Evolutionary conservation across 2,113 vertebrate species (phyloP).

Genomic region (Daubentonia madagascariensis): DNA sequence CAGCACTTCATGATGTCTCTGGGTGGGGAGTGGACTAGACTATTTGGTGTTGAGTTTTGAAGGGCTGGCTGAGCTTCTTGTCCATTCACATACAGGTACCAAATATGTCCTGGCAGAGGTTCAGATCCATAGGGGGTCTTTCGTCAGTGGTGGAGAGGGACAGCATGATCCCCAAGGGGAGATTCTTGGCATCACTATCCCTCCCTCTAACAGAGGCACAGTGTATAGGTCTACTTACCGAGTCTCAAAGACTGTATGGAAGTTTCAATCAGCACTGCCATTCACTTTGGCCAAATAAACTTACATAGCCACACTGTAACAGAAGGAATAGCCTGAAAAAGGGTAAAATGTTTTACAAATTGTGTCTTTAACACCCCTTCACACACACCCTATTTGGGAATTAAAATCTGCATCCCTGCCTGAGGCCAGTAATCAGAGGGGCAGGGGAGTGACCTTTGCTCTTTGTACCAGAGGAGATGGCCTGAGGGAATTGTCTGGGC

Average conservation of each 20-base stretch:
- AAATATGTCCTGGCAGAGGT: neutral
- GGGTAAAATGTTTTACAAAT: no score
- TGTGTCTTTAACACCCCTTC: no score
- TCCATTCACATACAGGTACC: neutral
- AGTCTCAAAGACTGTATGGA: neutral
- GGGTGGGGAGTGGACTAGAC: neutral
- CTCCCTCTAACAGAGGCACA: neutral
- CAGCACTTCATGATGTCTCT: neutral
- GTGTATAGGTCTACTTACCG: neutral
- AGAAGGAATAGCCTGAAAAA: no score
- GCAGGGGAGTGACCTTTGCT: no score
- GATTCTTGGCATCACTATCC: neutral
- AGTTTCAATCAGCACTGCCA: neutral
- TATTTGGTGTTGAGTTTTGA: neutral
- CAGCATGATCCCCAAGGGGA: neutral
- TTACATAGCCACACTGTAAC: neutral
- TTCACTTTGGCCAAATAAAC: neutral
- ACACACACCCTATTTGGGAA: no score
- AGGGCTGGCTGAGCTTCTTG: neutral
- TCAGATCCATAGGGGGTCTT: no score
- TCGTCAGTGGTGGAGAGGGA: neutral
- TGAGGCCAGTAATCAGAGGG: no score
- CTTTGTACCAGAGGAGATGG: no score
- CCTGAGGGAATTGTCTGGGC: no score
- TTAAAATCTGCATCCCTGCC: no score